A percentile compares a stretch with the other conserved stretches of the same genome.
Conservation (phyloP, 2,113 vertebrate genomes). For the Phainopepla nitens region DNA sequence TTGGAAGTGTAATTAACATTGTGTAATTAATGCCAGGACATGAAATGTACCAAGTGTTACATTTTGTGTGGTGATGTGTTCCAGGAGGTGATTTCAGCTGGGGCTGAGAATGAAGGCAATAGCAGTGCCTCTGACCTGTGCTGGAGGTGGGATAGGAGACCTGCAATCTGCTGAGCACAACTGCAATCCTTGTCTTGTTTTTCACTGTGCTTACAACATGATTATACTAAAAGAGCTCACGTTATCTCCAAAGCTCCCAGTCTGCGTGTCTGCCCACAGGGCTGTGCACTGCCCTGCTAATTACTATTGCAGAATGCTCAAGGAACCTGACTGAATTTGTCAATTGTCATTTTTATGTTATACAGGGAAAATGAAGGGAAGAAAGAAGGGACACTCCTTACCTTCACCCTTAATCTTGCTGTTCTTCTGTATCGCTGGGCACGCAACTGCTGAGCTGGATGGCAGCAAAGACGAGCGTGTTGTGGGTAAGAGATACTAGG, state of each 20-base stretch:
- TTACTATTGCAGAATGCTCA: not conserved
- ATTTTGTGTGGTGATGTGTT: fast-evolving
- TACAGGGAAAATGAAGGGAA: slow-evolving; percentile 41
- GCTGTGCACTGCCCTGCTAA: fast-evolving
- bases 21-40: not conserved
- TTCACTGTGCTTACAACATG: not conserved
- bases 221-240: not conserved
- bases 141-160: not conserved
- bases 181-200: not conserved
- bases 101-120: not conserved
- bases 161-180: not conserved
- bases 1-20: not conserved
- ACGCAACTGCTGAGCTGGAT: not conserved
- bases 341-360: not conserved
- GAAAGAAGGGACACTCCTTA: not conserved
- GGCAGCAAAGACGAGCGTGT: not conserved
- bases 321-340: not conserved
- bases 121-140: not conserved
- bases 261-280: not conserved
- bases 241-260: not conserved
- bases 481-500: slow-evolving; percentile 52
- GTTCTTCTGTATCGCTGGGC: not conserved
- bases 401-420: slow-evolving; percentile 22
- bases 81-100: not conserved
- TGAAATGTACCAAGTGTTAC: not conserved